phyloP scores from a whole-genome alignment of 2,113 vertebrate species.

The Meles meles region DNA sequence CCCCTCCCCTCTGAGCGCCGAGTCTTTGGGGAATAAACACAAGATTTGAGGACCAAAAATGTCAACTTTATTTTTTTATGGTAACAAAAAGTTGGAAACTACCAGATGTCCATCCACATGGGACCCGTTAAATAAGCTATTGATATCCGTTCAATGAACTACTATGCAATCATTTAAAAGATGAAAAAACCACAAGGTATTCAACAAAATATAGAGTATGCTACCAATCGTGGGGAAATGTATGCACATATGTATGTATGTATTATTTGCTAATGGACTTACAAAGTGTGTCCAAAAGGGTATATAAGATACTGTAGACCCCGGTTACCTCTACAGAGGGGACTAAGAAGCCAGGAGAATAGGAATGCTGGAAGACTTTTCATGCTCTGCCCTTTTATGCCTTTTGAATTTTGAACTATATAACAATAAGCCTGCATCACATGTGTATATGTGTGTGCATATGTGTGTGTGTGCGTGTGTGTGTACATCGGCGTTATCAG shows the following conservation, averaged over 20 bases:
- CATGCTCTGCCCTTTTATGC: not conserved
- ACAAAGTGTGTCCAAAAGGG: not conserved
- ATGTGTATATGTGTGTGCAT: too few species aligned
- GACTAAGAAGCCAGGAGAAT: not conserved
- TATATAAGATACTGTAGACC: not conserved
- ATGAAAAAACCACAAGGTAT: not conserved
- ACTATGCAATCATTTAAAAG: not conserved
- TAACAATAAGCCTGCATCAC: not conserved
- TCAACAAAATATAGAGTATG: not conserved
- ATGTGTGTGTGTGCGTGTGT: rapidly evolving
- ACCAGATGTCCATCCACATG: not conserved
- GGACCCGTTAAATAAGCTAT: not conserved
- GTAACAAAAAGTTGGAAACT: not conserved
- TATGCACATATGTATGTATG: not conserved
- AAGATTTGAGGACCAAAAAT: not conserved
- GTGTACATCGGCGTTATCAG: not conserved
- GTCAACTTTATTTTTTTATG: slow-evolving; percentile 9
- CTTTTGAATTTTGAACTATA: not conserved
- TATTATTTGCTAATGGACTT: not conserved
- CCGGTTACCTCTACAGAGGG: not conserved
- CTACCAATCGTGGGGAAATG: not conserved
- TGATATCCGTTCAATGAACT: slow-evolving; percentile 11
- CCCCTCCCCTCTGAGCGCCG: not conserved
- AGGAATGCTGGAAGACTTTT: not conserved
- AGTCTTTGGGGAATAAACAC: not conserved